These are phyloP conservation scores for Altica lythri DNA, from an alignment of 2,888 invertebrate genomes.

Conservation along the genomic window DNA sequence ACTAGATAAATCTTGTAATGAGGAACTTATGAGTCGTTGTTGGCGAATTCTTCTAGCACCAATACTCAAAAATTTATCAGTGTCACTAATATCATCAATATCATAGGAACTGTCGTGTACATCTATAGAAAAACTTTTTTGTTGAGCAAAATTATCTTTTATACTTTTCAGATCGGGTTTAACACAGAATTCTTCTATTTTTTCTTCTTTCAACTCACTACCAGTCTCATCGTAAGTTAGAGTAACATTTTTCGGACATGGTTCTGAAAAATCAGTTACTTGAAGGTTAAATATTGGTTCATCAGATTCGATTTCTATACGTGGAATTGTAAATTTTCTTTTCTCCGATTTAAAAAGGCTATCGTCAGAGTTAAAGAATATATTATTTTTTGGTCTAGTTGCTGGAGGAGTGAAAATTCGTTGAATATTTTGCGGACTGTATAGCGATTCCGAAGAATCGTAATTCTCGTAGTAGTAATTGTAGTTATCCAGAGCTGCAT, in stretches of 20 bases:
- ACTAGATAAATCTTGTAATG: conserved; percentile 55
- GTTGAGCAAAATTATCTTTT: conserved; percentile 48
- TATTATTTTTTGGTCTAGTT: conserved; percentile 51
- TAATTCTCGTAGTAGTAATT: conserved; percentile 44
- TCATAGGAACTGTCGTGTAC: conserved; percentile 46
- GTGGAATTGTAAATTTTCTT: conserved; percentile 52
- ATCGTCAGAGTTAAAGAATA: conserved; percentile 57
- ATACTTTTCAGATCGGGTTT: conserved; percentile 41
- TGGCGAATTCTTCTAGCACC: conserved; percentile 46
- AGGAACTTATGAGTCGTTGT: conserved; percentile 47
- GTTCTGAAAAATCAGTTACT: conserved; percentile 57
- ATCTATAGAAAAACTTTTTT: conserved; percentile 54
- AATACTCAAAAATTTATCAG: conserved; percentile 50
- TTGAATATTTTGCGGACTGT: conserved; percentile 45
- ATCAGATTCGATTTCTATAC: conserved; percentile 52
- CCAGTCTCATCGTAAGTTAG: conserved; percentile 54
- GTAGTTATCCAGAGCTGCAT: conserved; percentile 56
- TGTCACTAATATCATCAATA: conserved; percentile 45
- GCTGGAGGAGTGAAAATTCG: conserved; percentile 54
- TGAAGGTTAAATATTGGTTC: conserved; percentile 54
- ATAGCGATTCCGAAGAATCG: conserved; percentile 52
- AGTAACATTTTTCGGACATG: conserved; percentile 55
- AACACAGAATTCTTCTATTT: conserved; percentile 40
- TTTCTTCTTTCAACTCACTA: conserved; percentile 47
- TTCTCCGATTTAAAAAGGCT: conserved; percentile 54